Evolutionary conservation across 2,888 invertebrate species (phyloP).

Genomic region (Limnephilus marmoratus): DNA sequence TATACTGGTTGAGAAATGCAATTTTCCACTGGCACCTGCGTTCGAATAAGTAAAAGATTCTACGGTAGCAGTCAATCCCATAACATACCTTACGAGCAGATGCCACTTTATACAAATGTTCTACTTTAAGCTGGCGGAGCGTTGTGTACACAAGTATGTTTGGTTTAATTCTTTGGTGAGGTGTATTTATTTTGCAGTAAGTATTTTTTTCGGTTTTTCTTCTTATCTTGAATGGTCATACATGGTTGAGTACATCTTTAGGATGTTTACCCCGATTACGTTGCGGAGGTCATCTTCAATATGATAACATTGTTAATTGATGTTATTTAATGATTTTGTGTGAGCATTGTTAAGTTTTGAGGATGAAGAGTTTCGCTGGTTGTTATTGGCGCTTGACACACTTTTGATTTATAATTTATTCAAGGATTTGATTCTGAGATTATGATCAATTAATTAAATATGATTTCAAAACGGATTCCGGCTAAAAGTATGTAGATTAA

Average conservation of each 20-base stretch:
- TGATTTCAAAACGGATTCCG: not conserved
- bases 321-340: constrained; percentile 16
- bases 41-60: constrained; percentile 7
- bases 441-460: not conserved
- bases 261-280: constrained; percentile 38
- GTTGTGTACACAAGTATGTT: not conserved
- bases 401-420: not conserved
- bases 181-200: not conserved
- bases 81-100: not conserved
- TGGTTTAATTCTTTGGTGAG: not conserved
- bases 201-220: not conserved
- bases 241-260: constrained; percentile 19
- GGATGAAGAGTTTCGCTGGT: constrained; percentile 3
- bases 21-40: constrained; percentile 14
- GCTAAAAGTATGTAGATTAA: not conserved
- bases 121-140: not conserved
- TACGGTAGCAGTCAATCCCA: constrained; percentile 4
- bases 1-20: constrained; percentile 30
- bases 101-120: not conserved
- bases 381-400: constrained; percentile 18
- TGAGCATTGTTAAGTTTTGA: constrained; percentile 30
- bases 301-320: constrained; percentile 34
- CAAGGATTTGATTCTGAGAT: constrained; percentile 10
- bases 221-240: constrained; percentile 5
- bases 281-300: constrained; percentile 17